Base-by-base conservation (phyloP, 2,888 invertebrate genomes). In the Mechanitis mazaeus region DNA sequence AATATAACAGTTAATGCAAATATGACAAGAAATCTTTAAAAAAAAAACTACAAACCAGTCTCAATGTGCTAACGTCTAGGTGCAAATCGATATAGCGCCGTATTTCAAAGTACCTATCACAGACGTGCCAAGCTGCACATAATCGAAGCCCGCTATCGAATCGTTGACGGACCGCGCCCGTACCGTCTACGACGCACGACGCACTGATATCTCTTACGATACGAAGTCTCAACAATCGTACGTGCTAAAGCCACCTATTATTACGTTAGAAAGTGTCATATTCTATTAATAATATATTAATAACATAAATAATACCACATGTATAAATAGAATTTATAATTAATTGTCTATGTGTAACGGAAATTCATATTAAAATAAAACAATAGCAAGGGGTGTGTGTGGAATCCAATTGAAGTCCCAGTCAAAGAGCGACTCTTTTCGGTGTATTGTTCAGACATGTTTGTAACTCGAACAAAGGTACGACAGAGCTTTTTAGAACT, bases 181-280 rank as follows among this genome's bases (percentile, higher is more conserved):
- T 38, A 28, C 33, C 50, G 5, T 45, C 53, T 50, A 50, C 45
- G 9, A 12, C 42, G n/a, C 38, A 50, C 45, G 9, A 12, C 42
- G n/a, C 38, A 45, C 31, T 28, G 35, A 55, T 20, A 28, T 11
- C n/a, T 56, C 28, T 31, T 28, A 58, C 28, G 35, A 45, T 54
- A 54, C 56, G 45, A 74, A 71, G 73, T 75, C 75, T 75, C 72
- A 71, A 70, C 68, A 71, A 69, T 68, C 72, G 75, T 70, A 71
- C 71, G 53, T 45, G 65, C 61, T 45, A 53, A 42, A 31, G 11
- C 3, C 31, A 57, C 33, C 31, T 31, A 47, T 20, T 55, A 54
- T 31, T 12, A 5, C 9, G 9, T 12, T 28, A 33, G 33, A 33
- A 6, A 45, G 31, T 45, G 45, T 55, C 31, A 12, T 20, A 5